phyloP scores from a whole-genome alignment of 2,888 invertebrate species.

The Drosophila neoperkinsi region DNA sequence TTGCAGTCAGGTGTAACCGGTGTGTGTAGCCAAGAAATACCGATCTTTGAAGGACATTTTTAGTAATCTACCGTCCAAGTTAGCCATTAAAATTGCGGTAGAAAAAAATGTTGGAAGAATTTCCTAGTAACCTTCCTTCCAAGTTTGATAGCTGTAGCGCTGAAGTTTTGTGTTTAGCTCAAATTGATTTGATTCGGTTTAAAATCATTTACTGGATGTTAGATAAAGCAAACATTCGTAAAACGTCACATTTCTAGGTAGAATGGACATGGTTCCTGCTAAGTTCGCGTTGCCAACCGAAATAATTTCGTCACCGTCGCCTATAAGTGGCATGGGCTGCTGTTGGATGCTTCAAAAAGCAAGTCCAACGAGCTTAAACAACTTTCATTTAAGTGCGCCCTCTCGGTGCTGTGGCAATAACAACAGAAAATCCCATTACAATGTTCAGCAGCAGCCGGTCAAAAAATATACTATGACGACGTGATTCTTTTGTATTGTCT shows the following conservation, averaged over 20 bases:
- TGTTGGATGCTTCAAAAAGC: conserved; percentile 14
- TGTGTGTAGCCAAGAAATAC: background rate
- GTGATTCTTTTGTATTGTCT: conserved; percentile 71
- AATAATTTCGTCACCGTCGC: background rate
- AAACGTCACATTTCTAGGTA: background rate
- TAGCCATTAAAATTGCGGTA: background rate
- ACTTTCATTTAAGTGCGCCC: conserved; percentile 75
- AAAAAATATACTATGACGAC: conserved; percentile 60
- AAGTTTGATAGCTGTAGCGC: no score
- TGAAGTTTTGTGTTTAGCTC: background rate
- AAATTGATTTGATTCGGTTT: background rate
- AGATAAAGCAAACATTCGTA: background rate
- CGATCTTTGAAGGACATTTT: background rate
- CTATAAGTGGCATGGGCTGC: conserved; percentile 9
- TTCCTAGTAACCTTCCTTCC: no score
- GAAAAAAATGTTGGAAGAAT: no score
- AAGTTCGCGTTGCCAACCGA: background rate
- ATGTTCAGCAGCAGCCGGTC: conserved; percentile 38
- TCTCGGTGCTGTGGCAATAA: conserved; percentile 34
- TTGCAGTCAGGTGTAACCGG: background rate
- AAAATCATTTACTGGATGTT: background rate
- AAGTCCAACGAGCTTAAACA: conserved; percentile 44
- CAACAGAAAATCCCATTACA: conserved; percentile 39
- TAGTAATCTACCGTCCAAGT: background rate
- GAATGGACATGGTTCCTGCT: conserved; percentile 5